These are phyloP conservation scores for Leucosticte australis DNA, from an alignment of 2,113 vertebrate genomes.

Conservation along the genomic window DNA sequence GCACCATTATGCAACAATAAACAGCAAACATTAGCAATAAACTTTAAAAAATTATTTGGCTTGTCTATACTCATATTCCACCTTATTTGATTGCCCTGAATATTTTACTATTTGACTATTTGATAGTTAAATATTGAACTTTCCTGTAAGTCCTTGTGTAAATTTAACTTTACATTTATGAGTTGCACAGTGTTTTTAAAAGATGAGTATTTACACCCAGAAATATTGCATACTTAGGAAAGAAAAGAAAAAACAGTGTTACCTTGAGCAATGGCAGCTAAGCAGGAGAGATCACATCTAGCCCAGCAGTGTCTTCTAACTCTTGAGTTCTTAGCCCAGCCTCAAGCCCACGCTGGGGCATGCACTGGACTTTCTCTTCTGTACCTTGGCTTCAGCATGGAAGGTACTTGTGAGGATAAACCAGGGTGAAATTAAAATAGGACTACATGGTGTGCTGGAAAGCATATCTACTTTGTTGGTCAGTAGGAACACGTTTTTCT, in stretches of 20 bases:
- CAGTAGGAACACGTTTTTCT: background rate
- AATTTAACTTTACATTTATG: background rate
- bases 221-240: background rate
- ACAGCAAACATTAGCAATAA: background rate
- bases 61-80: background rate
- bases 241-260: background rate
- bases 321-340: background rate
- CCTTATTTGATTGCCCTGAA: background rate
- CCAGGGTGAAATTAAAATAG: background rate
- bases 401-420: background rate
- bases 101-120: background rate
- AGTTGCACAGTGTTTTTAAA: background rate
- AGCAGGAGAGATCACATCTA: background rate
- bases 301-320: background rate
- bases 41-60: background rate
- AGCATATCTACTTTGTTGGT: background rate
- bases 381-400: background rate
- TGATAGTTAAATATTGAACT: background rate
- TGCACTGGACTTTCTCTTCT: background rate
- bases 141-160: background rate
- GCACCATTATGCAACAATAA: background rate
- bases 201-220: background rate
- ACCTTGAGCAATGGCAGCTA: background rate
- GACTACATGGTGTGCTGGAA: background rate
- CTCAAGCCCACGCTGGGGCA: accelerated